Percentiles rank a stretch among this genome's conserved stretches.
phyloP scores from a whole-genome alignment of 2,888 invertebrate genomes.

The Gymnocheta viridis region DNA sequence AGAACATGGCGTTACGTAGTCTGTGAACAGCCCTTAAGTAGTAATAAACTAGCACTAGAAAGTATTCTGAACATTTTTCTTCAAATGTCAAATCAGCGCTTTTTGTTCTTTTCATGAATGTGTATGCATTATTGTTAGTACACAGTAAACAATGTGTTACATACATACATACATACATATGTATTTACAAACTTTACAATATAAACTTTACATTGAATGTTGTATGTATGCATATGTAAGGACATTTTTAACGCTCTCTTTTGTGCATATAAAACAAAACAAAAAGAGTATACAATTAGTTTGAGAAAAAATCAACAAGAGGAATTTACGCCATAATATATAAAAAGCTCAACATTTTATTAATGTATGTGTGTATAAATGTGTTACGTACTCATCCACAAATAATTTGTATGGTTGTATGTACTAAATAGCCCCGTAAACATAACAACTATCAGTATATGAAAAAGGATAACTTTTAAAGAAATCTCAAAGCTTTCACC shows the following conservation, averaged over 20 bases:
- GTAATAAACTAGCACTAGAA: too few species aligned
- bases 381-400: too few species aligned
- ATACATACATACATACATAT: background rate
- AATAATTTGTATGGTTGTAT: too few species aligned
- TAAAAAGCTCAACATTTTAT: constrained; percentile 32
- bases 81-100: background rate
- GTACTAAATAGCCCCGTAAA: too few species aligned
- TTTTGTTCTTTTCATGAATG: background rate
- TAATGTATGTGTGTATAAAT: constrained; percentile 4
- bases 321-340: too few species aligned
- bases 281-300: background rate
- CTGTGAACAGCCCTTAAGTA: too few species aligned
- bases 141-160: background rate
- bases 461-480: too few species aligned
- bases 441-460: too few species aligned
- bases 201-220: background rate
- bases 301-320: background rate
- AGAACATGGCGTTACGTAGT: too few species aligned
- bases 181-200: constrained; percentile 1
- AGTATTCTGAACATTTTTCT: background rate
- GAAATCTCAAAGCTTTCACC: too few species aligned
- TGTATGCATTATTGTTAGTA: background rate
- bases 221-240: background rate
- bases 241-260: constrained; percentile 33
- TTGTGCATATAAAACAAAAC: background rate